phyloP scores from a whole-genome alignment of 2,888 invertebrate genomes.

The Drosophila yooni region DNA sequence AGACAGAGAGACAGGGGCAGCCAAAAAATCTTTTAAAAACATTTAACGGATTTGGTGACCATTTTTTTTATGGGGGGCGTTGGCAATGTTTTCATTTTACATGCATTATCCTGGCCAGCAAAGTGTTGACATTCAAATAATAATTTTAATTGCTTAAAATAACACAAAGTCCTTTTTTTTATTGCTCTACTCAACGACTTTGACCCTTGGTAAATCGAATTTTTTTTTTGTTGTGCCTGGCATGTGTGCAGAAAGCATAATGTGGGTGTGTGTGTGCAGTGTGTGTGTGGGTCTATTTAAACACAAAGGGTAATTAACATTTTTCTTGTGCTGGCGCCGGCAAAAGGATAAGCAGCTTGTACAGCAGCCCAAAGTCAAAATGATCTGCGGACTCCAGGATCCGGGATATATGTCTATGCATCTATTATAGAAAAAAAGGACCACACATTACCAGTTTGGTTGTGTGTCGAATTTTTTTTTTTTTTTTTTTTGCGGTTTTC shows the following conservation, averaged over 20 bases:
- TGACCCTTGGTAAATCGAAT: slow-evolving; percentile 59
- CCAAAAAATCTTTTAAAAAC: slow-evolving; percentile 72
- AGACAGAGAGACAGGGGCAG: background rate
- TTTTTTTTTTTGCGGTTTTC: slow-evolving; percentile 81
- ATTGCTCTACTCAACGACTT: slow-evolving; percentile 38
- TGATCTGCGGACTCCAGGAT: slow-evolving; percentile 51
- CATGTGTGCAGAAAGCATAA: slow-evolving; percentile 30
- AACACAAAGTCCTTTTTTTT: slow-evolving; percentile 63
- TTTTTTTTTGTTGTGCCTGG: slow-evolving; percentile 12
- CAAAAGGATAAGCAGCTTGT: slow-evolving; percentile 77
- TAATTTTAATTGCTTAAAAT: slow-evolving; percentile 84
- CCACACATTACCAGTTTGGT: slow-evolving; percentile 56
- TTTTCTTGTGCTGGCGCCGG: slow-evolving; percentile 67
- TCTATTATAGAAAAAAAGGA: slow-evolving; percentile 46
- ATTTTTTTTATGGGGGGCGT: slow-evolving; percentile 30
- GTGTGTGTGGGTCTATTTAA: slow-evolving; percentile 69
- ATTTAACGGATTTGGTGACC: slow-evolving; percentile 71
- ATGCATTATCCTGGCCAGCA: slow-evolving; percentile 74
- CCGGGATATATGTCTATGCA: slow-evolving; percentile 11
- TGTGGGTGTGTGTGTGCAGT: slow-evolving; percentile 11
- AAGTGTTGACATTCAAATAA: slow-evolving; percentile 84
- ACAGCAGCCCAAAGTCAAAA: slow-evolving; percentile 69
- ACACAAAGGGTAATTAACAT: slow-evolving; percentile 82
- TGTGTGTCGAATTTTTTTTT: slow-evolving; percentile 24
- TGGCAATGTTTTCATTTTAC: slow-evolving; percentile 73